A percentile compares a stretch with the other conserved stretches of the same genome.
phyloP scores from a whole-genome alignment of 1,140 invertebrate species.

The Acyrthosiphon pisum region DNA sequence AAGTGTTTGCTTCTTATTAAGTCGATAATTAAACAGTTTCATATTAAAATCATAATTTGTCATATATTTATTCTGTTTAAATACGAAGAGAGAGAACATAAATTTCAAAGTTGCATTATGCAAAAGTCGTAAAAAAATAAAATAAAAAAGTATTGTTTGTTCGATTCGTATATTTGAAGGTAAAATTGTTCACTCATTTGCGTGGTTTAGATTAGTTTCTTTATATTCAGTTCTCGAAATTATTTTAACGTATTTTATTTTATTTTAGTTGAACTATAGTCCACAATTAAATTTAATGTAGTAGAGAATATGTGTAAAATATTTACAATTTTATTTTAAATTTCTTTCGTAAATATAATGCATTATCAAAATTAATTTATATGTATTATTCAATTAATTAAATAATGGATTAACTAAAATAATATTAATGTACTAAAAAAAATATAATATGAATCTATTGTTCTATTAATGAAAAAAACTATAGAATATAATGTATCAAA shows the following conservation, averaged over 20 bases:
- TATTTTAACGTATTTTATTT: background rate
- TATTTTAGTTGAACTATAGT: background rate
- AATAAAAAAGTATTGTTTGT: conserved; percentile 5
- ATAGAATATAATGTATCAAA: background rate
- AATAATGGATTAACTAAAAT: too few species aligned
- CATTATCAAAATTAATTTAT: background rate
- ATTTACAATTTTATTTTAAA: background rate
- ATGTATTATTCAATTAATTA: too few species aligned
- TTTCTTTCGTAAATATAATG: background rate
- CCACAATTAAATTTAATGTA: background rate
- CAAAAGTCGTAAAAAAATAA: background rate
- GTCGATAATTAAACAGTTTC: background rate
- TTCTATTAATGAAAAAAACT: background rate
- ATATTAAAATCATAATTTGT: background rate
- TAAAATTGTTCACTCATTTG: background rate
- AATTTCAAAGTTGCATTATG: background rate
- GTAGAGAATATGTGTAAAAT: background rate
- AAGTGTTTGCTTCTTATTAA: background rate
- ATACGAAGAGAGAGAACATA: background rate
- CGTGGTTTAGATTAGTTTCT: background rate
- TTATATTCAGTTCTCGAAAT: background rate
- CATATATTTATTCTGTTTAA: background rate
- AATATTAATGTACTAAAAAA: too few species aligned
- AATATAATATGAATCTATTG: background rate
- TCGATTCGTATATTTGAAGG: background rate